Conservation (phyloP, 2,888 invertebrate genomes). For the Ophion ellenae region DNA sequence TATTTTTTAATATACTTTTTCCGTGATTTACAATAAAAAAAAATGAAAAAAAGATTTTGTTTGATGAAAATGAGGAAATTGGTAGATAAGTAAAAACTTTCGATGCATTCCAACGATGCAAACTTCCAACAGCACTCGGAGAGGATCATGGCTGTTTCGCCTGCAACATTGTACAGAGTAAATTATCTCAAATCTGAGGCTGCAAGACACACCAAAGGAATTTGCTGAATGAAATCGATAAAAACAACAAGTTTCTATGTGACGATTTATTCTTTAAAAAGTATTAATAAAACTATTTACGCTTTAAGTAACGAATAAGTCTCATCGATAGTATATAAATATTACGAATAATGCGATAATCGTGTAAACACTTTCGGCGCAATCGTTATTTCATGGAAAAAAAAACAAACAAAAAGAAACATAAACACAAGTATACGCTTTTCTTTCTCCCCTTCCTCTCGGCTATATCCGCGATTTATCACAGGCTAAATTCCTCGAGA, state of each 20-base stretch:
- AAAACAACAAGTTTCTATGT: conserved; percentile 39
- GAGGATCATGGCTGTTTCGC: conserved; percentile 5
- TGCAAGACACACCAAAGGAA: conserved; percentile 70
- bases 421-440: conserved; percentile 48
- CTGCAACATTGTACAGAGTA: conserved; percentile 63
- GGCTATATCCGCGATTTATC: conserved; percentile 74
- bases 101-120: no score
- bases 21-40: no score
- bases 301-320: conserved; percentile 54
- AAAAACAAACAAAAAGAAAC: conserved; percentile 18
- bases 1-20: no score
- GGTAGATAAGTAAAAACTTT: no score
- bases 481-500: conserved; percentile 70
- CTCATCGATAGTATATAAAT: conserved; percentile 49
- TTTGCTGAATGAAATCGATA: conserved; percentile 55
- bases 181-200: conserved; percentile 59
- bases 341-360: conserved; percentile 55
- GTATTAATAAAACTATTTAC: conserved; percentile 55
- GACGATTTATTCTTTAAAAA: conserved; percentile 57
- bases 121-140: no score
- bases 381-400: conserved; percentile 56
- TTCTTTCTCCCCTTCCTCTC: conserved; percentile 62
- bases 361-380: conserved; percentile 54
- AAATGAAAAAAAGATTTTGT: no score
- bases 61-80: no score